These are phyloP conservation scores for Actinemys pallida DNA, from an alignment of 2,113 vertebrate genomes.

Conservation along the genomic window DNA sequence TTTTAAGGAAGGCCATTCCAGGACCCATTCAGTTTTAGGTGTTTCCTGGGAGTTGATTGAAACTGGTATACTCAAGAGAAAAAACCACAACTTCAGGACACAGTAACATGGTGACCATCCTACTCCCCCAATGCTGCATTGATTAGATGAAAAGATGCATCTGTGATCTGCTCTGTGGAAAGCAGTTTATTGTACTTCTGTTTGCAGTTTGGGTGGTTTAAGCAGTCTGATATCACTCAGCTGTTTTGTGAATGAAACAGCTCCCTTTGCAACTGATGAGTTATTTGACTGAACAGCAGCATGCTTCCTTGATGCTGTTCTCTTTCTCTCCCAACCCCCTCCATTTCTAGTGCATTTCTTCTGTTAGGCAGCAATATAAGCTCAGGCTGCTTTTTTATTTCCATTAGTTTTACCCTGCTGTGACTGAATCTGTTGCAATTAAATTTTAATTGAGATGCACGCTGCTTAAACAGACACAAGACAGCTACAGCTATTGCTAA, in stretches of 20 bases:
- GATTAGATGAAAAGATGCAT: neutral
- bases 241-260: neutral
- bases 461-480: conserved; percentile 80
- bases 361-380: conserved; percentile 8
- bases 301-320: neutral
- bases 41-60: neutral
- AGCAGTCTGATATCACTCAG: neutral
- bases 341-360: neutral
- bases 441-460: conserved; percentile 85
- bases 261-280: neutral
- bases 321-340: neutral
- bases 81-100: fast-evolving
- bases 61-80: neutral
- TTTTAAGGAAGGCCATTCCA: neutral
- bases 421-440: conserved; percentile 81
- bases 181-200: neutral
- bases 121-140: neutral
- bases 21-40: neutral
- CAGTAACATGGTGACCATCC: fast-evolving
- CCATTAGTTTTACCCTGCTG: conserved; percentile 75
- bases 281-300: neutral
- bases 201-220: neutral
- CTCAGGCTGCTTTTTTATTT: conserved; percentile 55
- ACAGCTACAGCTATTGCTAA: conserved; percentile 81
- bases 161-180: neutral